These are phyloP conservation scores for Drosophila imparisetae DNA, from an alignment of 2,888 invertebrate genomes.

Conservation along the genomic window DNA sequence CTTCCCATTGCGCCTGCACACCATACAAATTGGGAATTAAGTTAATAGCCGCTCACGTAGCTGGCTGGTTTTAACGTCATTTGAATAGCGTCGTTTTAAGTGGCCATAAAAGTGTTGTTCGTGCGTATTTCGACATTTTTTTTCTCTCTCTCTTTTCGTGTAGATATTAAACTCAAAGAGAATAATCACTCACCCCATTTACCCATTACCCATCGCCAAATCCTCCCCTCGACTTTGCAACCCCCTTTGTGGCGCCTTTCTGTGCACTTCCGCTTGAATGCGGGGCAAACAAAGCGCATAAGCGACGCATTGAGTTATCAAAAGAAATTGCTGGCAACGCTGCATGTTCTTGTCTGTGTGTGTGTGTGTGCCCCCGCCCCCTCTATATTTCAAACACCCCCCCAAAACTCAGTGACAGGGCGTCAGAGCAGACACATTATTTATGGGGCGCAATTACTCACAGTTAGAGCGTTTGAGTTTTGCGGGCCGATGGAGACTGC, in stretches of 20 bases:
- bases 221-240: background rate
- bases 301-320: constrained; percentile 69
- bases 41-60: constrained; percentile 49
- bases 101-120: constrained; percentile 60
- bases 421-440: constrained; percentile 66
- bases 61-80: constrained; percentile 41
- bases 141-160: constrained; percentile 3
- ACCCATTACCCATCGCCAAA: background rate
- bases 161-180: constrained; percentile 29
- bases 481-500: background rate
- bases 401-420: constrained; percentile 42
- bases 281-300: constrained; percentile 71
- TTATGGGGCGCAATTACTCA: constrained; percentile 67
- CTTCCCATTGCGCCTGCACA: constrained; percentile 4
- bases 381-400: background rate
- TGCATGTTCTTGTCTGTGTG: constrained; percentile 31
- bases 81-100: constrained; percentile 56
- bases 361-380: background rate
- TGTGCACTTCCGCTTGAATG: constrained; percentile 68
- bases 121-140: constrained; percentile 42
- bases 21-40: constrained; percentile 41
- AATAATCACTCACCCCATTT: background rate
- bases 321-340: constrained; percentile 61
- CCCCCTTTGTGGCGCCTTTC: background rate
- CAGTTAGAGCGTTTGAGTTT: constrained; percentile 9